A percentile compares a stretch with the other conserved stretches of the same genome.
These are phyloP conservation scores for Dendrolimus houi DNA, from an alignment of 2,888 invertebrate genomes.

Conservation along the genomic window DNA sequence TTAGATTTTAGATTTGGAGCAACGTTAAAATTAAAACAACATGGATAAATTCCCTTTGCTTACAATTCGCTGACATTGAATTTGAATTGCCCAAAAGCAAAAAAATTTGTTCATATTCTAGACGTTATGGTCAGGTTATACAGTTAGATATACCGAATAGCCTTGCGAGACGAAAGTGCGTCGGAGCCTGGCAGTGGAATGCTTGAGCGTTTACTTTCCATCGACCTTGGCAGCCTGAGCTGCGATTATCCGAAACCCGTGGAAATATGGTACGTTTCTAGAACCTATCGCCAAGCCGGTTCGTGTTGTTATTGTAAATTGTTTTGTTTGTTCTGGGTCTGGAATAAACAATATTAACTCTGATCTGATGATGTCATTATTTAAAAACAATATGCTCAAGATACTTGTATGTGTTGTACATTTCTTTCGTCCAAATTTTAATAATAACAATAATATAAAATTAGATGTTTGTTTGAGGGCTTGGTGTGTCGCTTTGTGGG, in stretches of 20 bases:
- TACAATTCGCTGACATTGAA: no score
- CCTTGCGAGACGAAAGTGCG: constrained; percentile 61
- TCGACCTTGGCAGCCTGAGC: constrained; percentile 28
- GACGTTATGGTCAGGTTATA: neutral
- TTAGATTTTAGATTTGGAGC: no score
- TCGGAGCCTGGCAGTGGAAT: constrained; percentile 36
- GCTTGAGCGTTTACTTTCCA: constrained; percentile 48
- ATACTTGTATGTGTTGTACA: no score
- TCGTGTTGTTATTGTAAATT: neutral
- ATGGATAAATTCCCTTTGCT: no score
- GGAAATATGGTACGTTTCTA: constrained; percentile 27
- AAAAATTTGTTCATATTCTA: no score
- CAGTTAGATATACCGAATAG: constrained; percentile 18
- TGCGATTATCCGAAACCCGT: constrained; percentile 36
- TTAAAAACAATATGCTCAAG: neutral
- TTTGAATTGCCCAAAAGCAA: no score
- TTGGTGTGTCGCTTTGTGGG: no score
- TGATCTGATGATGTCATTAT: constrained; percentile 11
- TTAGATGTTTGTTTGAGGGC: no score
- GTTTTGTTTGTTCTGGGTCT: neutral
- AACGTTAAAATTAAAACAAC: no score
- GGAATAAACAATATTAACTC: neutral
- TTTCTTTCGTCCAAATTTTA: no score
- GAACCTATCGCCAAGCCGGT: constrained; percentile 15
- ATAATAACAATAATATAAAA: no score